Conservation (phyloP, 2,797 vertebrate species). For the Jordanella pulchra region DNA sequence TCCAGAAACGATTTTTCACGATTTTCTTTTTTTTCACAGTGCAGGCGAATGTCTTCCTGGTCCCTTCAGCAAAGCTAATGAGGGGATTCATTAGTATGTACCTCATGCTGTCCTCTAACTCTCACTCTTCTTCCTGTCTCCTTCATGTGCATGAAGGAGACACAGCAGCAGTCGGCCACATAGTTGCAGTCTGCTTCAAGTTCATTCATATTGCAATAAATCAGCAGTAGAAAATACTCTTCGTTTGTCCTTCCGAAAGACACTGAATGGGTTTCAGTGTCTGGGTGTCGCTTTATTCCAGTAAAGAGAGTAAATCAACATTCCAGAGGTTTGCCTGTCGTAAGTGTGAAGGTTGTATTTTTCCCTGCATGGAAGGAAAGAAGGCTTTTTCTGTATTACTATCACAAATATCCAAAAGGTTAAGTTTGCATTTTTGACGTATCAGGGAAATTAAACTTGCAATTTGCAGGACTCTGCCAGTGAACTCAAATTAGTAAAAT, state of each 20-base stretch:
- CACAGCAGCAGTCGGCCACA: conserved; percentile 20
- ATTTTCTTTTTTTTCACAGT: conserved; percentile 33
- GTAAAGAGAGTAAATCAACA: neutral
- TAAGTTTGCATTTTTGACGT: neutral
- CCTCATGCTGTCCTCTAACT: conserved; percentile 10
- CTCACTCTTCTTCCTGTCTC: conserved; percentile 16
- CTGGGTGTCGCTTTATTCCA: neutral
- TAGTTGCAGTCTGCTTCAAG: conserved; percentile 22
- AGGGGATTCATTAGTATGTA: conserved; percentile 46
- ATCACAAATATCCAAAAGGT: neutral
- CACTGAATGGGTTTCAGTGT: neutral
- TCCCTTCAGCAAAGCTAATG: conserved; percentile 19
- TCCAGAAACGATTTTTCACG: conserved; percentile 48
- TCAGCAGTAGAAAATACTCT: conserved; percentile 6
- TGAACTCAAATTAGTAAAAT: no score
- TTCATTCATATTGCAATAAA: conserved; percentile 36
- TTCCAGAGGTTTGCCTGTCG: neutral
- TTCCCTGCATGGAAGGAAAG: neutral
- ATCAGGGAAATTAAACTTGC: neutral
- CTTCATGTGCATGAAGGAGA: conserved; percentile 8
- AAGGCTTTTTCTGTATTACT: neutral
- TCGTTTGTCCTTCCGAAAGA: conserved; percentile 16
- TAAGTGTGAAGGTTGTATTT: conserved; percentile 3
- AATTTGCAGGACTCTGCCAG: no score
- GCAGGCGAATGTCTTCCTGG: conserved; percentile 10